Evolutionary conservation across 2,888 invertebrate species (phyloP).

Genomic region (Brachyopa scutellaris): DNA sequence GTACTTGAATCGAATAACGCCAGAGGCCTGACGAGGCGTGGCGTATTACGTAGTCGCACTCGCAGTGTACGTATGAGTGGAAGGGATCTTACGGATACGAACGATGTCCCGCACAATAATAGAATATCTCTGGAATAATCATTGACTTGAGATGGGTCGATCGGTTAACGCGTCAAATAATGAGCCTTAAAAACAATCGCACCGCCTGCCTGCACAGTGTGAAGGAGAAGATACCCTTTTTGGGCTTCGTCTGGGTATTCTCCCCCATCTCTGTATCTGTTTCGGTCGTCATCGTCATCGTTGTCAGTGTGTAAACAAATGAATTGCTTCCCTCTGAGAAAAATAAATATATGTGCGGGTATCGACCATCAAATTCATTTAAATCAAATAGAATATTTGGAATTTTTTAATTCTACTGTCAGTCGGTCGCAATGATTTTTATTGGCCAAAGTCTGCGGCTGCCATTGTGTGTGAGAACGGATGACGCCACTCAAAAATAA

Average conservation of each 20-base stretch:
- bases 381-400: conserved; percentile 62
- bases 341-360: conserved; percentile 45
- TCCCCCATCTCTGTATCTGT: neutral
- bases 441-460: conserved; percentile 48
- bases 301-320: conserved; percentile 60
- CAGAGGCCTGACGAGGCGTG: too few species aligned
- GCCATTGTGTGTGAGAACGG: conserved; percentile 49
- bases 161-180: conserved; percentile 70
- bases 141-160: conserved; percentile 70
- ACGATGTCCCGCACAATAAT: conserved; percentile 47
- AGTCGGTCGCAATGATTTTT: conserved; percentile 35
- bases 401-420: conserved; percentile 47
- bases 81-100: too few species aligned
- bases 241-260: conserved; percentile 1
- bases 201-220: conserved; percentile 11
- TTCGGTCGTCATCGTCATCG: conserved; percentile 17
- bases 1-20: conserved; percentile 8
- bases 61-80: too few species aligned
- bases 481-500: conserved; percentile 71
- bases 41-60: too few species aligned
- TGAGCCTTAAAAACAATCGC: conserved; percentile 62
- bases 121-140: conserved; percentile 58
- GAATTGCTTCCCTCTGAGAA: conserved; percentile 34
- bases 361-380: conserved; percentile 56
- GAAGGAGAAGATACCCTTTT: conserved; percentile 17